Conservation (phyloP, 2,888 invertebrate species). For the Bellardia bayeri region DNA sequence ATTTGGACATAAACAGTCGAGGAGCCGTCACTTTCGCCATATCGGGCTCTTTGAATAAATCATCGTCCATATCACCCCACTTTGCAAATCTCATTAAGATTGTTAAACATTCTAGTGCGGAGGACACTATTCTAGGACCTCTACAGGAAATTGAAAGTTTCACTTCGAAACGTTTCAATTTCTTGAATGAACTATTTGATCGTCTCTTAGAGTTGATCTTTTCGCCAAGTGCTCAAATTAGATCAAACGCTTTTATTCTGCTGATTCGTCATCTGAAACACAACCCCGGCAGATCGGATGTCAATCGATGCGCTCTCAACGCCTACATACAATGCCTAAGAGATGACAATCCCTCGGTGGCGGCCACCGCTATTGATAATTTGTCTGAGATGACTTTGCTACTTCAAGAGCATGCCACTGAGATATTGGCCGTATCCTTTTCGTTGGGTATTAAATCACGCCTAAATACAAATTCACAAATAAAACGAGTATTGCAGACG, state of each 20-base stretch:
- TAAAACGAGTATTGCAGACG: conserved; percentile 91
- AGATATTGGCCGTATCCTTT: conserved; percentile 92
- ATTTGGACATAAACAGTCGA: conserved; percentile 78
- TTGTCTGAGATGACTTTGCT: conserved; percentile 93
- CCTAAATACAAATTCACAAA: conserved; percentile 90
- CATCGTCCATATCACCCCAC: conserved; percentile 81
- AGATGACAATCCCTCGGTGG: conserved; percentile 91
- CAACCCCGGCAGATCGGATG: conserved; percentile 86
- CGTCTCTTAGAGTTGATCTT: conserved; percentile 87
- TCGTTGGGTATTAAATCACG: conserved; percentile 91
- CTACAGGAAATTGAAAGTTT: conserved; percentile 91
- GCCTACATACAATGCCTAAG: conserved; percentile 93
- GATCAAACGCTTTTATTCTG: conserved; percentile 89
- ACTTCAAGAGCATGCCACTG: conserved; percentile 93
- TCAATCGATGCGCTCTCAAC: conserved; percentile 88
- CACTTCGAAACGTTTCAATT: conserved; percentile 88
- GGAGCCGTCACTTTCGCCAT: conserved; percentile 80
- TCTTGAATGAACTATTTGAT: conserved; percentile 88
- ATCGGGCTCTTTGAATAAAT: conserved; percentile 79
- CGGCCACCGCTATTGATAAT: conserved; percentile 91
- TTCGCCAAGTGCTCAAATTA: conserved; percentile 87
- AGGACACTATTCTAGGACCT: conserved; percentile 86
- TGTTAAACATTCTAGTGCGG: conserved; percentile 82
- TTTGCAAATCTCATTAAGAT: conserved; percentile 81
- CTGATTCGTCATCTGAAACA: conserved; percentile 90